These are phyloP conservation scores for Tipula helvola DNA, from an alignment of 2,888 invertebrate genomes.

Conservation along the genomic window DNA sequence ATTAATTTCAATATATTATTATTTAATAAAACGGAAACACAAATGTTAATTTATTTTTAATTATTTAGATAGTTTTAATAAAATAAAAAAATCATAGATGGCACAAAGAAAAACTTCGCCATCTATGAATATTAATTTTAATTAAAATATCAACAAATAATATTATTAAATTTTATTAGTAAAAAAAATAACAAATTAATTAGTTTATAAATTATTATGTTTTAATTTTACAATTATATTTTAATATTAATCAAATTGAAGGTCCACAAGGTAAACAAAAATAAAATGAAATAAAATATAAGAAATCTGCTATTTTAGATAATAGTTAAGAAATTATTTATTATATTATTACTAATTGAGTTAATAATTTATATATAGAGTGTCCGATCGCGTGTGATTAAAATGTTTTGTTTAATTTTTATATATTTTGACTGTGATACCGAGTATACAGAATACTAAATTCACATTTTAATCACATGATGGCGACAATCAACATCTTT, in stretches of 20 bases:
- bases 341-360: neutral
- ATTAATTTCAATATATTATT: neutral
- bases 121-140: neutral
- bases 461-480: neutral
- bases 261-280: neutral
- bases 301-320: neutral
- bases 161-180: neutral
- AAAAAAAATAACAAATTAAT: neutral
- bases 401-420: neutral
- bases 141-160: neutral
- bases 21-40: neutral
- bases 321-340: neutral
- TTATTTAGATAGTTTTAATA: neutral
- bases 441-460: neutral
- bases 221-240: neutral
- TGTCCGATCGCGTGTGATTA: neutral
- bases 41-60: neutral
- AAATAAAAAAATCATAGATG: neutral
- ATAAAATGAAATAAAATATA: neutral
- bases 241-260: neutral
- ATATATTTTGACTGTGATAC: neutral
- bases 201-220: neutral
- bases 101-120: neutral
- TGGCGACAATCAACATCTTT: neutral
- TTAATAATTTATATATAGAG: too few relatives aligned